Percentiles rank a stretch among this genome's conserved stretches.
Evolutionary conservation across 2,888 invertebrate genomes (phyloP).

Genomic region (Metopia argyrocephala): DNA sequence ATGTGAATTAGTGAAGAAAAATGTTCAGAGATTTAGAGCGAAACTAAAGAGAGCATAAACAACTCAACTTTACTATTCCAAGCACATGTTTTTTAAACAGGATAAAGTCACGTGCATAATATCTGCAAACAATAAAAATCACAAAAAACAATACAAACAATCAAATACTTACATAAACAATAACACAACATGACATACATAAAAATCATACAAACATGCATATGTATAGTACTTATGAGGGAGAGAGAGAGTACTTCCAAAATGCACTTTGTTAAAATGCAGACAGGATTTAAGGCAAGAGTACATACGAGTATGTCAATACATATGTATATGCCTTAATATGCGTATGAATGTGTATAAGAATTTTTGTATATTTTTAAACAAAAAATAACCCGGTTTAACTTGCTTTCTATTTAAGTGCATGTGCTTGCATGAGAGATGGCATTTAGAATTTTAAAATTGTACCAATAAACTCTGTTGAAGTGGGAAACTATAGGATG

Average conservation of each 20-base stretch:
- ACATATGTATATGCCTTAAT: neutral
- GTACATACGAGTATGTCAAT: neutral
- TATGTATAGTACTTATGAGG: neutral
- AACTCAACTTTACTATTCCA: slow-evolving; percentile 27
- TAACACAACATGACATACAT: neutral
- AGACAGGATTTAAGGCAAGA: neutral
- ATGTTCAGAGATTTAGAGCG: neutral
- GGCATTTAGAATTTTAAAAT: neutral
- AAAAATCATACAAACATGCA: slow-evolving; percentile 10
- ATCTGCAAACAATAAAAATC: neutral
- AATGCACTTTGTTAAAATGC: neutral
- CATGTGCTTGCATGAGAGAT: neutral
- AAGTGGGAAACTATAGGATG: no score
- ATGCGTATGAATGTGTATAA: neutral
- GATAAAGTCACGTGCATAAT: slow-evolving; percentile 48
- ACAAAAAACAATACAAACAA: slow-evolving; percentile 9
- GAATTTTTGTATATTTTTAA: neutral
- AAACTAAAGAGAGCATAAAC: neutral
- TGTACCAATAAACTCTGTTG: neutral
- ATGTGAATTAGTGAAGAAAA: neutral
- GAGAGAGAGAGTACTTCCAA: neutral
- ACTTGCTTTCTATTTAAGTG: neutral
- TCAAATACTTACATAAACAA: neutral
- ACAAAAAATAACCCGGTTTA: slow-evolving; percentile 35
- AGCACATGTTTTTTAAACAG: slow-evolving; percentile 22